Base-by-base conservation (phyloP, 2,888 invertebrate species). In the Ischnura elegans region DNA sequence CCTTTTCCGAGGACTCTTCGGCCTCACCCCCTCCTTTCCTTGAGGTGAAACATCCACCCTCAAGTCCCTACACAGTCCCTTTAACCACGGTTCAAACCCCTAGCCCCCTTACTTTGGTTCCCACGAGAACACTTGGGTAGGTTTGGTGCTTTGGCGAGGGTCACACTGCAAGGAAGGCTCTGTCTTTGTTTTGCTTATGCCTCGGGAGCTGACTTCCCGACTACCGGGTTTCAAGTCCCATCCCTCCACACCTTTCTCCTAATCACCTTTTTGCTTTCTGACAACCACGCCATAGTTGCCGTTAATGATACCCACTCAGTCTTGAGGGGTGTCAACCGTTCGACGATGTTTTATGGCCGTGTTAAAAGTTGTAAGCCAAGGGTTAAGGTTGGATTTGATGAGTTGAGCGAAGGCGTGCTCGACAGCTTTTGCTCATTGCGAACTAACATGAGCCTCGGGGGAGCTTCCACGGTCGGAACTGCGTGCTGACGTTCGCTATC, bases 51-150 rank as follows among this genome's bases (percentile, higher is more conserved):
- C 90, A 66, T n/a, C 36, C 42, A 36, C 42, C 66, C 90, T 29
- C 42, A 42, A 55, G 36, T 29, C 55, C 21, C 51, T 36, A 3
- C 10, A 25, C 42, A 36, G 42, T 55, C 87, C 87, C 36, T 42
- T 29, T 25, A 51, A 25, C 42, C 87, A n/a, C 42, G 19, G 42
- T 42, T 2, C 45, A 10, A 6, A 42, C n/a, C 45, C 86, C 21
- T 86, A 25, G 8, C 46, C 86, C 43, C 13, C 46, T 43, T 13
- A 21, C 45, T 45, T n/a, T 42, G 46, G 90, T 90, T 90, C 90
- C 90, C 90, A 90, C 90, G 61, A 90, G 90, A 90, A 61, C 66
- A 25, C 90, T 66, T 66, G 16, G 29, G 76, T 29, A 36, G 21
- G 76, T 4, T n/a, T n/a, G 0, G 8, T 51, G 29, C 76, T 76